phyloP scores from a whole-genome alignment of 1,140 invertebrate genomes.

The Lordiphosa stackelbergi region DNA sequence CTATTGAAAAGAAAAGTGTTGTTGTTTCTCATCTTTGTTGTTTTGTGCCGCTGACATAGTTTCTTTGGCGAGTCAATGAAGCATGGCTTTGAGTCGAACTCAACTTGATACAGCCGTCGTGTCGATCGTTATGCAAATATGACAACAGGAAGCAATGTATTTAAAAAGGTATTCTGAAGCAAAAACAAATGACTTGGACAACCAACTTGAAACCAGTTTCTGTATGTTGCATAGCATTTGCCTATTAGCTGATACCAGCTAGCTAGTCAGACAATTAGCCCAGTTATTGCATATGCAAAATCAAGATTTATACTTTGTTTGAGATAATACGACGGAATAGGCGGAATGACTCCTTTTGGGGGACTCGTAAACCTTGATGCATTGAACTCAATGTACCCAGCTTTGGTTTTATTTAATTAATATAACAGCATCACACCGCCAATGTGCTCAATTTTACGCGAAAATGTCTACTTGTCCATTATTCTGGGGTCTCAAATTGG shows the following conservation, averaged over 20 bases:
- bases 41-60: slow-evolving; percentile 59
- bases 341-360: no score
- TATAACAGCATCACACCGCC: no score
- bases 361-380: no score
- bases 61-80: slow-evolving; percentile 33
- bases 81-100: slow-evolving; percentile 22
- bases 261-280: background rate
- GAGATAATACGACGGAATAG: no score
- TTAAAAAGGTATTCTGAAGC: slow-evolving; percentile 34
- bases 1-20: slow-evolving; percentile 66
- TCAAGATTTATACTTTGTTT: no score
- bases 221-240: background rate
- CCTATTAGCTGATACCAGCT: background rate
- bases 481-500: no score
- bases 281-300: slow-evolving; percentile 1
- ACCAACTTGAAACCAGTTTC: slow-evolving; percentile 30
- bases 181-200: slow-evolving; percentile 38
- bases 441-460: no score
- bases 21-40: slow-evolving; percentile 19
- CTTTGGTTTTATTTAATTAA: no score
- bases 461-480: no score
- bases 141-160: slow-evolving; percentile 32
- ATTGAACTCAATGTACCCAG: no score
- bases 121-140: slow-evolving; percentile 38
- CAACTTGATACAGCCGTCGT: slow-evolving; percentile 16